Conservation (phyloP, 2,888 invertebrate genomes). For the Synanthedon vespiformis region DNA sequence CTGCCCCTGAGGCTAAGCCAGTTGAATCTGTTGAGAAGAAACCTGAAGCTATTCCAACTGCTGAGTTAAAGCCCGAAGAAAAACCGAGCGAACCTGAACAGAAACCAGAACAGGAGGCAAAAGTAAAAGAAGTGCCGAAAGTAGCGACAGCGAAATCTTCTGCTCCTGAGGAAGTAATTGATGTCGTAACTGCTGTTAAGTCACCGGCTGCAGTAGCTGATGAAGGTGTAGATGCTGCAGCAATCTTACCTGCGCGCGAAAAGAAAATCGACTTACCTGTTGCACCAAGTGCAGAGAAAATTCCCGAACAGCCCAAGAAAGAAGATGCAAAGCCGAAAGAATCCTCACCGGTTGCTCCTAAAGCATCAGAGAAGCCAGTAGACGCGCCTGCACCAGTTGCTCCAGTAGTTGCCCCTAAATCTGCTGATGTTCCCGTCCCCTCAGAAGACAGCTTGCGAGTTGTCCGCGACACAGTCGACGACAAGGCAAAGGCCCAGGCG, state of each 20-base stretch:
- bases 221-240: slow-evolving; percentile 35
- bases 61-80: slow-evolving; percentile 17
- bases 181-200: slow-evolving; percentile 40
- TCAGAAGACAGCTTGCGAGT: slow-evolving; percentile 37
- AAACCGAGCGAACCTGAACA: slow-evolving; percentile 18
- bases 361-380: slow-evolving; percentile 7
- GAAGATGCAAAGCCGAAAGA: slow-evolving; percentile 22
- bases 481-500: slow-evolving; percentile 22
- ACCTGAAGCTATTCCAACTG: slow-evolving; percentile 23
- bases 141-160: slow-evolving; percentile 29
- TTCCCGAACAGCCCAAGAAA: slow-evolving; percentile 17
- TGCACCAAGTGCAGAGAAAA: slow-evolving; percentile 38
- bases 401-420: slow-evolving; percentile 12
- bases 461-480: slow-evolving; percentile 48
- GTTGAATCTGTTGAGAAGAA: slow-evolving; percentile 25
- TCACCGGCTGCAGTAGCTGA: slow-evolving; percentile 42
- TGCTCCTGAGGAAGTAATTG: slow-evolving; percentile 29
- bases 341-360: slow-evolving; percentile 7
- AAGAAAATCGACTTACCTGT: slow-evolving; percentile 45
- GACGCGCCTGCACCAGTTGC: slow-evolving; percentile 11
- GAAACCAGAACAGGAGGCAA: slow-evolving; percentile 16
- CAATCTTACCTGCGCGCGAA: slow-evolving; percentile 32
- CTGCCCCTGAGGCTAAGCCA: slow-evolving; percentile 6
- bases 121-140: slow-evolving; percentile 33
- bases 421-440: slow-evolving; percentile 13